Conservation (phyloP, 2,113 vertebrate species). For the Petrocephalus microphthalmus region DNA sequence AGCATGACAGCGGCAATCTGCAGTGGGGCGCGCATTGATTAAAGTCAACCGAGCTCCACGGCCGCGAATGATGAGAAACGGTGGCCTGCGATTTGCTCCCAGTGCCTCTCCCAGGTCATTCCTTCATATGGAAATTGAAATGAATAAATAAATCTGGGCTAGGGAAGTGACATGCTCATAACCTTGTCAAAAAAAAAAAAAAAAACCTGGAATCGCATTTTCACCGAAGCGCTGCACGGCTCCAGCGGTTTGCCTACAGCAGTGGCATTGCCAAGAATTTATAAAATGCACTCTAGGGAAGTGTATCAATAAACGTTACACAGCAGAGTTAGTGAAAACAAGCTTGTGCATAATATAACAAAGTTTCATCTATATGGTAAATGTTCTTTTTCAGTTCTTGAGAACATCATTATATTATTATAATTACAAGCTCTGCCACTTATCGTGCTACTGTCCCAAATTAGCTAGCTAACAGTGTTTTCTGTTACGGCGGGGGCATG, state of each 20-base stretch:
- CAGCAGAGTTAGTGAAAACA: neutral
- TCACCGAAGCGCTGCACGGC: neutral
- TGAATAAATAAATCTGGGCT: constrained; percentile 1
- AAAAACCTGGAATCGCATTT: neutral
- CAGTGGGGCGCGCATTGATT: neutral
- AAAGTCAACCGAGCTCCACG: neutral
- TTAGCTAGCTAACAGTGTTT: neutral
- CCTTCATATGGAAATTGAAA: constrained; percentile 12
- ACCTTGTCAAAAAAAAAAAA: neutral
- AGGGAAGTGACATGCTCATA: neutral
- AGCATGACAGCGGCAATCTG: neutral
- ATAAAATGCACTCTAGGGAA: neutral
- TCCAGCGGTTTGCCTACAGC: neutral
- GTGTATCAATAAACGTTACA: neutral
- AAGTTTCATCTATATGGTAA: neutral
- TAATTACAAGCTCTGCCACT: neutral
- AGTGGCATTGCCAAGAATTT: neutral
- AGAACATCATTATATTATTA: neutral
- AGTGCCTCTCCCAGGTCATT: neutral
- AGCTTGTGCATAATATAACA: neutral
- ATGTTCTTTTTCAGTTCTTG: neutral
- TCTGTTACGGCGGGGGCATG: neutral
- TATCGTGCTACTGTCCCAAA: neutral
- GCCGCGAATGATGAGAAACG: neutral
- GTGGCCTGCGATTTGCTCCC: neutral